These are phyloP conservation scores for Macrosteles quadrilineatus DNA, from an alignment of 1,140 invertebrate species.

Conservation along the genomic window DNA sequence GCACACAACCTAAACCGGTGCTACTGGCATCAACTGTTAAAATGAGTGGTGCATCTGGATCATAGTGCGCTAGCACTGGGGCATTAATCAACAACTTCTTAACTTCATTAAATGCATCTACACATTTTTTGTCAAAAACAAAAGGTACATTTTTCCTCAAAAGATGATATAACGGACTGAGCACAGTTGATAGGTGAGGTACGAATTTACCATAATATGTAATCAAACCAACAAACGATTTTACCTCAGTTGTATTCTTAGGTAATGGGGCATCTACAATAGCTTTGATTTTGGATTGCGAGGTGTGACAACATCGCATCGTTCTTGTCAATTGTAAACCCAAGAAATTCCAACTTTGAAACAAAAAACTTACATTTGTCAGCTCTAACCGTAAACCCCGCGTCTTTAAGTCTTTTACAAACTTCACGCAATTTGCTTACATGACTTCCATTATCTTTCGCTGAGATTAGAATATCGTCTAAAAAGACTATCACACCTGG, in stretches of 20 bases:
- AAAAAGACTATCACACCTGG: conserved; percentile 32
- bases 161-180: conserved; percentile 44
- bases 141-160: conserved; percentile 38
- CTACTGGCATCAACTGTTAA: conserved; percentile 51
- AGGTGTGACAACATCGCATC: conserved; percentile 46
- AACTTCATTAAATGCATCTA: conserved; percentile 24
- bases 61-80: conserved; percentile 38
- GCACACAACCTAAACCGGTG: conserved; percentile 51
- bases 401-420: conserved; percentile 32
- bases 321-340: conserved; percentile 43
- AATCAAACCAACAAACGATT: conserved; percentile 45
- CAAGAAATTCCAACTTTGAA: conserved; percentile 41
- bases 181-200: conserved; percentile 39
- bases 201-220: conserved; percentile 46
- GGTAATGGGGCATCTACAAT: conserved; percentile 43
- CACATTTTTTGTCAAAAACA: conserved; percentile 36
- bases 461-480: conserved; percentile 37
- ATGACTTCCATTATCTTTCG: conserved; percentile 27
- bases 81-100: conserved; percentile 1
- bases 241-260: conserved; percentile 40
- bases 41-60: conserved; percentile 54
- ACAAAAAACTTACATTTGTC: conserved; percentile 42
- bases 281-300: conserved; percentile 40
- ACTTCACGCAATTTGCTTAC: conserved; percentile 24
- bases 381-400: conserved; percentile 31